phyloP scores from a whole-genome alignment of 2,888 invertebrate genomes.

The Epistrophe grossulariae region DNA sequence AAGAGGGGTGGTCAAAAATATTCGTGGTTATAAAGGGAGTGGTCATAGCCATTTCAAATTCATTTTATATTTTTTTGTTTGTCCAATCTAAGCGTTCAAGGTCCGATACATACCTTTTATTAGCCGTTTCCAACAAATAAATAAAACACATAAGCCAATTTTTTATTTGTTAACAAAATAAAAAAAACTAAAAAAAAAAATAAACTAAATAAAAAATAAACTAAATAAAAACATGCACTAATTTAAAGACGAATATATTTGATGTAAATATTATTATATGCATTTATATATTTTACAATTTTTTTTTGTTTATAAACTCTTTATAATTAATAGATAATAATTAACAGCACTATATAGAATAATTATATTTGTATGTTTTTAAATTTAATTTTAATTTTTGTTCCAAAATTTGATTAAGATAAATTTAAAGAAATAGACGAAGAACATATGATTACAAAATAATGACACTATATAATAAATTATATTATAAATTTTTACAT shows the following conservation, averaged over 20 bases:
- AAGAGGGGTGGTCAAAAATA: no score
- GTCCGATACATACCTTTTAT: no score
- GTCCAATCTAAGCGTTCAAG: no score
- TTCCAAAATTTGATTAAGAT: slow-evolving; percentile 30
- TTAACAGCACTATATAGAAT: slow-evolving; percentile 41
- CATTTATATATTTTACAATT: slow-evolving; percentile 36
- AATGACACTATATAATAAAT: slow-evolving; percentile 53
- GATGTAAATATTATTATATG: slow-evolving; percentile 39
- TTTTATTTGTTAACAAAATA: background rate
- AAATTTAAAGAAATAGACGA: slow-evolving; percentile 30
- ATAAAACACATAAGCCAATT: no score
- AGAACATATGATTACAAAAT: slow-evolving; percentile 63
- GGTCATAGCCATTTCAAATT: no score
- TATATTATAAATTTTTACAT: slow-evolving; percentile 33
- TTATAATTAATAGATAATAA: slow-evolving; percentile 48
- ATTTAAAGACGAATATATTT: slow-evolving; percentile 38
- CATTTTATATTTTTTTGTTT: no score
- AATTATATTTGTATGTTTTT: background rate
- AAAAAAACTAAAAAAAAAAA: slow-evolving; percentile 38
- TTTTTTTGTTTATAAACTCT: no score
- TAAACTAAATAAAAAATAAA: slow-evolving; percentile 60
- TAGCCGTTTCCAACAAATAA: no score
- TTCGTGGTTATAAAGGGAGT: no score
- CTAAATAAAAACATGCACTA: slow-evolving; percentile 70
- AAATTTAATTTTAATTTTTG: slow-evolving; percentile 11